Evolutionary conservation across 1,140 invertebrate species (phyloP), one percentile per base, ranked within the genome.

Genomic region (Leguminivora glycinivorella): DNA sequence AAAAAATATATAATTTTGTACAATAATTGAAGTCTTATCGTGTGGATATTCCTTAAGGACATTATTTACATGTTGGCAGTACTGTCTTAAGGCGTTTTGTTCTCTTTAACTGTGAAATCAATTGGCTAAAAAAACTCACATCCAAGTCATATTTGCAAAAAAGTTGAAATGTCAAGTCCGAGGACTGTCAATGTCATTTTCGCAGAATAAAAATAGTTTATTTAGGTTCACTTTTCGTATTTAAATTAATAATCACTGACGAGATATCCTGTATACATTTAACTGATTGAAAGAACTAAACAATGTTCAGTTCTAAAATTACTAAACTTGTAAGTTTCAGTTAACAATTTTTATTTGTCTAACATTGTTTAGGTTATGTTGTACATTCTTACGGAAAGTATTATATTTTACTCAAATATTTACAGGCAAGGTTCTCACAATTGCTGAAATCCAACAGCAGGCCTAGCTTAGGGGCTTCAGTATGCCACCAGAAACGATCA

Each of bases 401-500:
- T 31, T 56, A 0, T n/a, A n/a, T n/a, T 29, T 19, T 24, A 19
- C 6, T 38, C 10, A 34, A 1, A 34, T 38, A 38, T 4, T 47
- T 52, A 7, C 52, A 56, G 40, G 52, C 68, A 56, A 56, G 43
- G 4, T 1, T 29, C 25, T 26, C n/a, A 25, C 38, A 12, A 14
- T 25, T 67, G n/a, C 7, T 67, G 4, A 40, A 34, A 69, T 24
- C 52, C 52, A 69, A 69, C 22, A 63, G n/a, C 9, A 26, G 14
- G 14, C 12, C 26, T 17, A 1, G 58, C 34, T 24, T 70, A 24
- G 19, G 72, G 56, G 24, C 66, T 58, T 40, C 68, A 43, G 68
- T 69, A 60, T 72, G 17, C 67, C 76, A 80, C 70, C 78, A 82
- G 38, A 81, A 58, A 63, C 72, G 83, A 68, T 70, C 76, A 1